Evolutionary conservation across 2,888 invertebrate species (phyloP).

Genomic region (Rhagophthalmus giganteus): DNA sequence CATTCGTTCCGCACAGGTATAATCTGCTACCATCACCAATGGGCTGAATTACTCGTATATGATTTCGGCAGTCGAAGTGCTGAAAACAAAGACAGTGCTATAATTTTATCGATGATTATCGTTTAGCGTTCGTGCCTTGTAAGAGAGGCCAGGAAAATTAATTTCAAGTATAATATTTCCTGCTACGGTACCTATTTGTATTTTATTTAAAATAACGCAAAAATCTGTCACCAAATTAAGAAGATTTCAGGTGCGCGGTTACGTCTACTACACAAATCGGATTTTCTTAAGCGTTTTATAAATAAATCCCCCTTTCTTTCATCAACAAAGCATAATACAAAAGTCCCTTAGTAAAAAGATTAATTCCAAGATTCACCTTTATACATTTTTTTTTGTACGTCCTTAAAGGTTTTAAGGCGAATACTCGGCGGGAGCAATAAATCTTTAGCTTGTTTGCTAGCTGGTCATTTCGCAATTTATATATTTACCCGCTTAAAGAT

Average conservation of each 20-base stretch:
- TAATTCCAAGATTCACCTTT: conserved; percentile 40
- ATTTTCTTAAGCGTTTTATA: conserved; percentile 24
- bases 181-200: not conserved
- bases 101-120: too few relatives aligned
- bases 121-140: too few relatives aligned
- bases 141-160: not conserved
- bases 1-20: conserved; percentile 93
- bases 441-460: conserved; percentile 45
- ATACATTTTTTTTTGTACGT: conserved; percentile 35
- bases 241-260: conserved; percentile 22
- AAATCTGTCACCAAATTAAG: conserved; percentile 22
- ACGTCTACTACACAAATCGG: conserved; percentile 22
- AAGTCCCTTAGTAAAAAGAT: conserved; percentile 35
- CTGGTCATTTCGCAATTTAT: conserved; percentile 49
- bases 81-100: conserved; percentile 62
- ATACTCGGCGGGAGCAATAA: conserved; percentile 35
- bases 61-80: conserved; percentile 95
- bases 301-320: conserved; percentile 24
- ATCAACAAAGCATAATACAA: conserved; percentile 28
- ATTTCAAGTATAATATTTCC: not conserved
- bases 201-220: conserved; percentile 6
- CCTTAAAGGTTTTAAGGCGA: conserved; percentile 21
- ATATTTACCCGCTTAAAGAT: conserved; percentile 43
- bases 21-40: conserved; percentile 88
- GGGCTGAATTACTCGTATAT: conserved; percentile 90